phyloP scores from a whole-genome alignment of 2,888 invertebrate genomes.

The Allygus modestus region DNA sequence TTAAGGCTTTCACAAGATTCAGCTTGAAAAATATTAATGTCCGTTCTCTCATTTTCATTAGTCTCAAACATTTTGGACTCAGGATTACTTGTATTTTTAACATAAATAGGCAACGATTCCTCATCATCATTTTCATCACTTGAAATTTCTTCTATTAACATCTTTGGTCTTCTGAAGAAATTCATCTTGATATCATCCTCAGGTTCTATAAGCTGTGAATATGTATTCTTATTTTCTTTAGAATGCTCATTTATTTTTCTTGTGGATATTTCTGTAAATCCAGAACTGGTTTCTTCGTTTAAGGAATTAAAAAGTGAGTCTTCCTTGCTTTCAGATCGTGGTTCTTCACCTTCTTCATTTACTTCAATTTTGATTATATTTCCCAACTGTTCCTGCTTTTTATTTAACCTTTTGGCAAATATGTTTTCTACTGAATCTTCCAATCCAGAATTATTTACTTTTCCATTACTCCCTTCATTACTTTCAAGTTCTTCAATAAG shows the following conservation, averaged over 20 bases:
- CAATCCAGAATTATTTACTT: not conserved
- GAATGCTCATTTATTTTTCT: not conserved
- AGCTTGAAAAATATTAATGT: slow-evolving; percentile 4
- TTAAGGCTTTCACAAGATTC: not conserved
- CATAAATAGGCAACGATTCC: not conserved
- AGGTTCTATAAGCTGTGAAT: not conserved
- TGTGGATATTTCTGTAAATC: not conserved
- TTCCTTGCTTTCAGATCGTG: not conserved
- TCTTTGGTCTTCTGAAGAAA: slow-evolving; percentile 2
- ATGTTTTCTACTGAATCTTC: not conserved
- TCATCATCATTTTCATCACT: slow-evolving; percentile 23
- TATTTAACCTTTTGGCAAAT: not conserved
- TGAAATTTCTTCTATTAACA: slow-evolving; percentile 18
- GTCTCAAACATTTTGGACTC: not conserved
- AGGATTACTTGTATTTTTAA: not conserved
- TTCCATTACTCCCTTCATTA: not conserved
- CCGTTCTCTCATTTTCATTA: not conserved
- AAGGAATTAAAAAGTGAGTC: not conserved
- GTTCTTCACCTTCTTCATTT: not conserved
- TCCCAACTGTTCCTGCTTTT: not conserved
- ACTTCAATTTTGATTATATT: not conserved
- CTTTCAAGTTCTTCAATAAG: slow-evolving; percentile 11
- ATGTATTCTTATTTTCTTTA: not conserved
- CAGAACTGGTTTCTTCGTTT: not conserved
- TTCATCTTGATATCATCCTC: not conserved